Conservation (phyloP, 2,113 vertebrate genomes). For the Campylomormyrus tamandua region DNA sequence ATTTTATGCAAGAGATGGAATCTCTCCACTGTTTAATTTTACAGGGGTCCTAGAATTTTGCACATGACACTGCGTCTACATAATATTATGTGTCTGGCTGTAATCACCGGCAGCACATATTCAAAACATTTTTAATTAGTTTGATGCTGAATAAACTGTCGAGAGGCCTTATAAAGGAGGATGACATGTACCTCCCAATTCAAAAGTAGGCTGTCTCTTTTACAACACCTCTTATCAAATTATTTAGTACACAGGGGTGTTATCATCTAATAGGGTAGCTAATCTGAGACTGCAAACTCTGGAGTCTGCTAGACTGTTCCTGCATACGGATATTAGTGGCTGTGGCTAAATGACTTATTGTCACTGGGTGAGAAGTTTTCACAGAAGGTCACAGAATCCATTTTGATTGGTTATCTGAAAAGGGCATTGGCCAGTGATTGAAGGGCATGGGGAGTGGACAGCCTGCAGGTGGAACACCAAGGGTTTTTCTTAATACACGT, state of each 20-base stretch:
- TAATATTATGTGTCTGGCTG: not conserved
- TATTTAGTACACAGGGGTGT: not conserved
- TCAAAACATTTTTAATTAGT: slow-evolving; percentile 1
- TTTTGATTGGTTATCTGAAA: not conserved
- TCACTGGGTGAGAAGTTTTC: not conserved
- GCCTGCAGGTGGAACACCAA: not conserved
- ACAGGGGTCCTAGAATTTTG: slow-evolving; percentile 43
- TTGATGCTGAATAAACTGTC: not conserved
- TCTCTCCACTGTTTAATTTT: slow-evolving; percentile 31
- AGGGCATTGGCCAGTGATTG: not conserved
- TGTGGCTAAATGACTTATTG: not conserved
- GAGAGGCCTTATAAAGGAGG: not conserved
- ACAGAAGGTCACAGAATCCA: not conserved
- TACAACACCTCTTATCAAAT: not conserved
- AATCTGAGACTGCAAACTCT: not conserved
- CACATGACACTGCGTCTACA: not conserved
- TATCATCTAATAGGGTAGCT: not conserved
- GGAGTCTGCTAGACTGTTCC: not conserved
- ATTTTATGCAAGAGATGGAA: slow-evolving; percentile 29
- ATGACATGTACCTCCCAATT: not conserved
- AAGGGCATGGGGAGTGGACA: not conserved
- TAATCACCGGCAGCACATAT: not conserved
- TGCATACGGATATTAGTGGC: not conserved
- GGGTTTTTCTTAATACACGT: not conserved
- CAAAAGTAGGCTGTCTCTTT: not conserved